A percentile compares a stretch with the other conserved stretches of the same genome.
Evolutionary conservation across 2,113 vertebrate species (phyloP).

Genomic region (Echinops telfairi): DNA sequence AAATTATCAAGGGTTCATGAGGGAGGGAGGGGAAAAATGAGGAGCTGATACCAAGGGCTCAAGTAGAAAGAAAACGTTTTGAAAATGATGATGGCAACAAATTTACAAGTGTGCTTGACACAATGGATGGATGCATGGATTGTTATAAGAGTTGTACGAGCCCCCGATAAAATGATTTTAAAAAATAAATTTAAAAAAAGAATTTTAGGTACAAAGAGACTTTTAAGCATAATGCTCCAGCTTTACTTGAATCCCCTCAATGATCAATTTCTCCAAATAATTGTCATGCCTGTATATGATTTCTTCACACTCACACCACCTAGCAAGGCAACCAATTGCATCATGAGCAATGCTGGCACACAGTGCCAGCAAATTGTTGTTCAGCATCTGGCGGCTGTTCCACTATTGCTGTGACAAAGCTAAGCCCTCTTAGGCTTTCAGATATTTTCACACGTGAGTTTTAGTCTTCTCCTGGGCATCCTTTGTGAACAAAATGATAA

Average conservation of each 20-base stretch:
- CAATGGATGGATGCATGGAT: no score
- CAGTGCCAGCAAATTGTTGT: background rate
- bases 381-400: background rate
- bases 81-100: no score
- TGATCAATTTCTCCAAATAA: background rate
- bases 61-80: no score
- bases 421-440: constrained; percentile 53
- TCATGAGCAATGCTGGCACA: constrained; percentile 15
- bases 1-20: no score
- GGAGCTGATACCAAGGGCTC: no score
- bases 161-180: no score
- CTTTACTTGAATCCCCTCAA: constrained; percentile 7
- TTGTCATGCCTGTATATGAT: background rate
- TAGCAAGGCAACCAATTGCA: background rate
- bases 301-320: background rate
- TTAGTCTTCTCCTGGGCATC: background rate
- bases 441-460: constrained; percentile 45
- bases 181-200: no score
- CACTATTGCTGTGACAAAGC: background rate
- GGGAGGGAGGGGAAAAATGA: no score
- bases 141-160: no score
- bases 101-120: no score
- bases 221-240: constrained; percentile 20
- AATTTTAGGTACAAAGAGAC: background rate
- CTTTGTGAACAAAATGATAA: background rate